These are phyloP conservation scores for Epiperipatus broadwayi DNA, from an alignment of 2,888 invertebrate genomes.

Conservation along the genomic window DNA sequence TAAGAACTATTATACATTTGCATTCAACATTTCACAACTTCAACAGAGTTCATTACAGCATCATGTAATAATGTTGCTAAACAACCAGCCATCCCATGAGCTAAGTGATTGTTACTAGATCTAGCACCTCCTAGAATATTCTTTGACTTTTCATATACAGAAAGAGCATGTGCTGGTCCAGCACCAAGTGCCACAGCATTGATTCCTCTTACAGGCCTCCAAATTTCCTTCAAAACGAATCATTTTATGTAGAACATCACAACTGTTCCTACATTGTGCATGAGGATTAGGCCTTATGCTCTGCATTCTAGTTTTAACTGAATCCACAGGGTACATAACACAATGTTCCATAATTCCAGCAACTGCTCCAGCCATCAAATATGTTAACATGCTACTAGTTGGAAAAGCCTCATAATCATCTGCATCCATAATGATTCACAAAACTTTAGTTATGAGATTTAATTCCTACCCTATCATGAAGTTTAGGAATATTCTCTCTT, in stretches of 20 bases:
- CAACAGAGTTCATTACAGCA: constrained; percentile 93
- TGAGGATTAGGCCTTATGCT: constrained; percentile 58
- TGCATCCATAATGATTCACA: no score
- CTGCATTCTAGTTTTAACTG: constrained; percentile 99
- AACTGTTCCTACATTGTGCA: constrained; percentile 50
- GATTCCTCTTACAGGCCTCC: constrained; percentile 81
- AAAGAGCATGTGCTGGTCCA: constrained; percentile 93
- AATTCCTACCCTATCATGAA: no score
- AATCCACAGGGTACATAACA: constrained; percentile 98
- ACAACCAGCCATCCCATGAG: constrained; percentile 49
- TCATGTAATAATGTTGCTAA: constrained; percentile 88
- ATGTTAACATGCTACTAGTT: constrained; percentile 50
- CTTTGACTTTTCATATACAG: constrained; percentile 87
- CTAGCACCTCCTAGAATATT: constrained; percentile 39
- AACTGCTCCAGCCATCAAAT: constrained; percentile 89
- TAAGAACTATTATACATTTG: constrained; percentile 95
- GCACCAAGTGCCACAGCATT: constrained; percentile 72
- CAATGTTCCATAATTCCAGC: constrained; percentile 97
- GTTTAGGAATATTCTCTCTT: no score
- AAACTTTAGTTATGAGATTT: no score
- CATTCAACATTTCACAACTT: constrained; percentile 92
- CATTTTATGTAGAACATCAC: constrained; percentile 68
- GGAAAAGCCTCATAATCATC: constrained; percentile 85
- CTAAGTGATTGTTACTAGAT: constrained; percentile 25
- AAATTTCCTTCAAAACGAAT: constrained; percentile 71